These are phyloP conservation scores for Silurus lanzhouensis DNA, from an alignment of 2,797 vertebrate genomes.

Conservation along the genomic window DNA sequence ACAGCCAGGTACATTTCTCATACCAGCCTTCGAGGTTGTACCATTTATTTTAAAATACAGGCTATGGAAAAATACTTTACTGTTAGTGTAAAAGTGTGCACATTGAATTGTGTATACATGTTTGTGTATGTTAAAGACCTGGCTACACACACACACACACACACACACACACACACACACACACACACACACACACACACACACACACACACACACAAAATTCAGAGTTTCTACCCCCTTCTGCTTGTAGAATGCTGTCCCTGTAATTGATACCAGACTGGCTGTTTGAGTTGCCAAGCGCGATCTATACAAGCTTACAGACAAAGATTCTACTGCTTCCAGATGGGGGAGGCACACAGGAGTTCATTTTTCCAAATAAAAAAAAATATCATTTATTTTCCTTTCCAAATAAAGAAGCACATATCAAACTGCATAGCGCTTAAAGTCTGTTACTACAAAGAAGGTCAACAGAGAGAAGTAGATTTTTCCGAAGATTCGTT, in stretches of 20 bases:
- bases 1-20: not conserved
- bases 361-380: slow-evolving; percentile 64
- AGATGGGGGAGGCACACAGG: slow-evolving; percentile 74
- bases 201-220: slow-evolving; percentile 54
- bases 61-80: slow-evolving; percentile 57
- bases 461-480: slow-evolving; percentile 4
- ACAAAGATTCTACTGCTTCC: slow-evolving; percentile 77
- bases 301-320: slow-evolving; percentile 80
- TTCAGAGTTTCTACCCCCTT: slow-evolving; percentile 34
- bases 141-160: slow-evolving; percentile 25
- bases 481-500: slow-evolving; percentile 42
- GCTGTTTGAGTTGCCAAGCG: slow-evolving; percentile 78
- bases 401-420: slow-evolving; percentile 2
- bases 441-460: not conserved
- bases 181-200: not conserved
- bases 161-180: not conserved
- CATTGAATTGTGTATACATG: slow-evolving; percentile 16
- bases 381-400: not conserved
- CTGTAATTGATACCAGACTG: slow-evolving; percentile 82
- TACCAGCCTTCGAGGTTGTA: not conserved
- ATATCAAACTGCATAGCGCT: slow-evolving; percentile 13
- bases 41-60: slow-evolving; percentile 24
- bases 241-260: slow-evolving; percentile 67
- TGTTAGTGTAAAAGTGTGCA: slow-evolving; percentile 28
- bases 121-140: slow-evolving; percentile 43